phyloP scores from a whole-genome alignment of 2,113 vertebrate species.

The Corynorhinus townsendii region DNA sequence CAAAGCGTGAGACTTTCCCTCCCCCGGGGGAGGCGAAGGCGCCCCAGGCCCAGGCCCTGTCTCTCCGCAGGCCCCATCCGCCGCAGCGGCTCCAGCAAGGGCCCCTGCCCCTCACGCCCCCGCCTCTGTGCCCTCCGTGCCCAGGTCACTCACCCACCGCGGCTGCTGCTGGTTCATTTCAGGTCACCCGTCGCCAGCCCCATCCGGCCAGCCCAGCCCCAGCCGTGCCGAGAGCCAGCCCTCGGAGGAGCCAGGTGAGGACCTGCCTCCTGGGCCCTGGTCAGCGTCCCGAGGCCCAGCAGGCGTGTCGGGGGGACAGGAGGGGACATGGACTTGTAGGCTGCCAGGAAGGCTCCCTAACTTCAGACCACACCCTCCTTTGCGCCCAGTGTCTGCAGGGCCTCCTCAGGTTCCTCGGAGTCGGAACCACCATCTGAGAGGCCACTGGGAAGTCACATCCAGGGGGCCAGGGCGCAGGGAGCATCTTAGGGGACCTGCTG shows the following conservation, averaged over 20 bases:
- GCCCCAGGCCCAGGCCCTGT: not conserved
- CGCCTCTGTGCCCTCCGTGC: not conserved
- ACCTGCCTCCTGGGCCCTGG: not conserved
- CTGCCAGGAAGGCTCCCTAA: not conserved
- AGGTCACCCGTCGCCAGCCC: not conserved
- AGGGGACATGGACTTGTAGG: not conserved
- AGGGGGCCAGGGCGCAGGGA: fast-evolving
- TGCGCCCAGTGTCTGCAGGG: not conserved
- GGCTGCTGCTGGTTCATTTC: not conserved
- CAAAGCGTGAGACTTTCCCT: not conserved
- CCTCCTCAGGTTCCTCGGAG: not conserved
- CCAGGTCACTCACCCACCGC: not conserved
- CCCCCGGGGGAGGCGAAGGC: not conserved
- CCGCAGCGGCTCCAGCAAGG: not conserved
- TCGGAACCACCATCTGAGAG: not conserved
- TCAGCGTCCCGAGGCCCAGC: not conserved
- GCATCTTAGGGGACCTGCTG: not conserved
- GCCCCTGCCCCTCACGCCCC: fast-evolving
- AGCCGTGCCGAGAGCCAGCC: fast-evolving
- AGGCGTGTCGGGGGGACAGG: not conserved
- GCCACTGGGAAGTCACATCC: not conserved
- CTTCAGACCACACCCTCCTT: not conserved
- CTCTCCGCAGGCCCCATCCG: not conserved
- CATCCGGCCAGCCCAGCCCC: fast-evolving
- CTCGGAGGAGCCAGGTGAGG: conserved; percentile 49